Evolutionary conservation across 2,113 vertebrate genomes (phyloP).

Genomic region (Nettapus auritus): DNA sequence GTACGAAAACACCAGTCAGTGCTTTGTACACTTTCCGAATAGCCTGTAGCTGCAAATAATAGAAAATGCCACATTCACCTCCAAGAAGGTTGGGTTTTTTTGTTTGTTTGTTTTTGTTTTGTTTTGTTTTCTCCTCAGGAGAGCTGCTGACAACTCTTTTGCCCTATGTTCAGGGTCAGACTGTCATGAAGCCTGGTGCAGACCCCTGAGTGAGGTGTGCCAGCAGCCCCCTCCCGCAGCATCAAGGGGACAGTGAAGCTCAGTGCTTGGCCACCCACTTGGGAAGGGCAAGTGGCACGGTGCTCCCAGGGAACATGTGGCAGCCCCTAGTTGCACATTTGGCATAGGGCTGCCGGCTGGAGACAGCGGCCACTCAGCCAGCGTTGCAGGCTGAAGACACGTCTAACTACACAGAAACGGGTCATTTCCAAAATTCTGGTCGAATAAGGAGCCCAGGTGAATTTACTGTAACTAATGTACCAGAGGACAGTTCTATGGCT

Average conservation of each 20-base stretch:
- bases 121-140: background rate
- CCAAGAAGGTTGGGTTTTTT: background rate
- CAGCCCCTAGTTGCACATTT: fast-evolving
- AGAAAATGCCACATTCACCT: background rate
- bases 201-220: fast-evolving
- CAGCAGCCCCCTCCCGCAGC: background rate
- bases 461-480: background rate
- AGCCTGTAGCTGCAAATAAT: background rate
- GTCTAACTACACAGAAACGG: background rate
- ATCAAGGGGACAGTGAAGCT: background rate
- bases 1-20: background rate
- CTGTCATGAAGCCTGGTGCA: background rate
- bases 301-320: background rate
- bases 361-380: too few species aligned
- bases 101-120: background rate
- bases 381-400: too few species aligned
- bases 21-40: background rate
- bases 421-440: background rate
- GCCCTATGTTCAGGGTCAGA: too few species aligned
- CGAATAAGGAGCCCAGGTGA: background rate
- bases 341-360: background rate
- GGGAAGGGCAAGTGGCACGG: background rate
- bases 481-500: background rate
- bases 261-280: background rate
- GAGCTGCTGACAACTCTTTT: background rate